Conservation (phyloP, 2,888 invertebrate genomes). For the Machimus atricapillus region DNA sequence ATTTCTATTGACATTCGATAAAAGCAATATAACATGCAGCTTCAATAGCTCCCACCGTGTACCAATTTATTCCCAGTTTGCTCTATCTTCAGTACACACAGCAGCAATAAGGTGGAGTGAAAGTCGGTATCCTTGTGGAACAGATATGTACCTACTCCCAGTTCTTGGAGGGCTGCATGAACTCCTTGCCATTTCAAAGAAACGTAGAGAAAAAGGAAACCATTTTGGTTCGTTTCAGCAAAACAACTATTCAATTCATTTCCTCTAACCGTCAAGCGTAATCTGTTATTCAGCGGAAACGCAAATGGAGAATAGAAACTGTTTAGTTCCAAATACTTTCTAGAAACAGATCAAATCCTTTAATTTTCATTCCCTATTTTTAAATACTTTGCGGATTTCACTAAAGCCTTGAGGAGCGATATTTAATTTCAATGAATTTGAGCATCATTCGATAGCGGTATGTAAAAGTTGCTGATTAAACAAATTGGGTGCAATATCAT, state of each 20-base stretch:
- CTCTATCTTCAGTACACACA: neutral
- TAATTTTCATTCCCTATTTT: neutral
- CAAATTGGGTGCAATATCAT: neutral
- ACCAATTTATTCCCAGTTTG: neutral
- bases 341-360: neutral
- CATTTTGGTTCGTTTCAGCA: neutral
- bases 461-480: neutral
- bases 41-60: neutral
- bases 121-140: neutral
- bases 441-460: neutral
- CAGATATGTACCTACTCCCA: neutral
- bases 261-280: too few species aligned
- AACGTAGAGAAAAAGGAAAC: neutral
- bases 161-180: neutral
- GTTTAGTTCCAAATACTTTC: neutral
- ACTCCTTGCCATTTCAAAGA: neutral
- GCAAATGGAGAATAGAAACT: neutral
- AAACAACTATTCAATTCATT: neutral
- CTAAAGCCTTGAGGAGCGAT: neutral
- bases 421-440: neutral
- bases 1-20: neutral
- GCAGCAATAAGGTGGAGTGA: neutral
- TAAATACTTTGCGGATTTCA: neutral
- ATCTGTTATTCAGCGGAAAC: neutral
- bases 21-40: neutral